phyloP scores from a whole-genome alignment of 2,888 invertebrate genomes.

The Parascotia fuliginaria region DNA sequence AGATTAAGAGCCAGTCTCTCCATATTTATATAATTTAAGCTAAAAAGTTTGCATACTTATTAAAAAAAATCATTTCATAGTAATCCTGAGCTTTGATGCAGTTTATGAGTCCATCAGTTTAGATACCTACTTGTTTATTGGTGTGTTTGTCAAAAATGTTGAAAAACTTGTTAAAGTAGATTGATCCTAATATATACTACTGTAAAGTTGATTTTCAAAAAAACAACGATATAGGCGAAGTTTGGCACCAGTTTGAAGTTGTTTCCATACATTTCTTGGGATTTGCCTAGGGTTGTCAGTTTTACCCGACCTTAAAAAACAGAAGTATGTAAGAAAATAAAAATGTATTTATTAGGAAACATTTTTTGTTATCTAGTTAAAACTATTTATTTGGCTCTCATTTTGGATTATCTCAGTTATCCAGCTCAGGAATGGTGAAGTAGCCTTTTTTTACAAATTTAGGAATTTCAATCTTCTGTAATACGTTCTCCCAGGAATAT shows the following conservation, averaged over 20 bases:
- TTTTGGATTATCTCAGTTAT: not conserved
- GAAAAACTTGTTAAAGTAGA: not conserved
- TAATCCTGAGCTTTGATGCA: no score
- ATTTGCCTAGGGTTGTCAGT: constrained; percentile 14
- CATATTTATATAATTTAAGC: no score
- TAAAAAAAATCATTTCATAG: no score
- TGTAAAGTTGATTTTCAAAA: not conserved
- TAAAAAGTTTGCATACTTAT: no score
- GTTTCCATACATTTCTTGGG: constrained; percentile 12
- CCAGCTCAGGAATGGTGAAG: no score
- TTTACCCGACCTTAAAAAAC: no score
- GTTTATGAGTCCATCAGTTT: no score
- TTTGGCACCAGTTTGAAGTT: constrained; percentile 7
- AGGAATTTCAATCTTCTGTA: no score
- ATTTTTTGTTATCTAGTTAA: constrained; percentile 17
- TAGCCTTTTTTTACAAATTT: no score
- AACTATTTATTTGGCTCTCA: constrained; percentile 8
- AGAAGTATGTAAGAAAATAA: not conserved
- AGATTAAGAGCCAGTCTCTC: no score
- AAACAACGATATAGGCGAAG: constrained; percentile 5
- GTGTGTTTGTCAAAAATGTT: constrained; percentile 1
- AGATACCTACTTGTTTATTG: constrained; percentile 8
- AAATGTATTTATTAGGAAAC: constrained; percentile 11
- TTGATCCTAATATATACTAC: no score
- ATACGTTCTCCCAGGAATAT: no score